phyloP scores from a whole-genome alignment of 1,140 invertebrate species.

The Cyrtorhinus lividipennis region DNA sequence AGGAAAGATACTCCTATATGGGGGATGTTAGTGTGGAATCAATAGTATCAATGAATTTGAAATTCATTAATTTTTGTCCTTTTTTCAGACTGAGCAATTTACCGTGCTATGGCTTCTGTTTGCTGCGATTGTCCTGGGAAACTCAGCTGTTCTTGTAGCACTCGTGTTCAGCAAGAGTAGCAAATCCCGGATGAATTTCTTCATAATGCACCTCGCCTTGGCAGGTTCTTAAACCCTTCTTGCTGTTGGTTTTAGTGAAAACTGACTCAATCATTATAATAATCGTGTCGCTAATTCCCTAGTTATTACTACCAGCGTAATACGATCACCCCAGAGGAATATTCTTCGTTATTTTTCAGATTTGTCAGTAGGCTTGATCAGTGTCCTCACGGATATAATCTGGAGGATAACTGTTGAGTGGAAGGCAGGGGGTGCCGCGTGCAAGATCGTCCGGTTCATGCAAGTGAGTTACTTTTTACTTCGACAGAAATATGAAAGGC shows the following conservation, averaged over 20 bases:
- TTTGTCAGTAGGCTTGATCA: slow-evolving; percentile 45
- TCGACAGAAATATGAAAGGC: background rate
- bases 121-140: slow-evolving; percentile 73
- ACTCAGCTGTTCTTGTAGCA: slow-evolving; percentile 70
- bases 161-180: slow-evolving; percentile 67
- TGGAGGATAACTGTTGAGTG: slow-evolving; percentile 46
- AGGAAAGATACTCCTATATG: too few relatives aligned
- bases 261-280: too few relatives aligned
- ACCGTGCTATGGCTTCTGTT: slow-evolving; percentile 78
- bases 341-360: slow-evolving; percentile 33
- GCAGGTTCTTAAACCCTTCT: slow-evolving; percentile 54
- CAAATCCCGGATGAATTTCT: slow-evolving; percentile 91
- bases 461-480: slow-evolving; percentile 21
- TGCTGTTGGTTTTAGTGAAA: too few relatives aligned
- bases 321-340: too few relatives aligned
- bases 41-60: too few relatives aligned
- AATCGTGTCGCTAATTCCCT: too few relatives aligned
- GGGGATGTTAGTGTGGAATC: too few relatives aligned
- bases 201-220: slow-evolving; percentile 85
- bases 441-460: slow-evolving; percentile 41
- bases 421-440: slow-evolving; percentile 42
- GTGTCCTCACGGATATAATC: slow-evolving; percentile 44
- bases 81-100: slow-evolving; percentile 73
- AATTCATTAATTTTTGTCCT: too few relatives aligned
- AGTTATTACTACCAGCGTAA: too few relatives aligned